phyloP scores from a whole-genome alignment of 2,113 vertebrate genomes.

The Sterna hirundo region DNA sequence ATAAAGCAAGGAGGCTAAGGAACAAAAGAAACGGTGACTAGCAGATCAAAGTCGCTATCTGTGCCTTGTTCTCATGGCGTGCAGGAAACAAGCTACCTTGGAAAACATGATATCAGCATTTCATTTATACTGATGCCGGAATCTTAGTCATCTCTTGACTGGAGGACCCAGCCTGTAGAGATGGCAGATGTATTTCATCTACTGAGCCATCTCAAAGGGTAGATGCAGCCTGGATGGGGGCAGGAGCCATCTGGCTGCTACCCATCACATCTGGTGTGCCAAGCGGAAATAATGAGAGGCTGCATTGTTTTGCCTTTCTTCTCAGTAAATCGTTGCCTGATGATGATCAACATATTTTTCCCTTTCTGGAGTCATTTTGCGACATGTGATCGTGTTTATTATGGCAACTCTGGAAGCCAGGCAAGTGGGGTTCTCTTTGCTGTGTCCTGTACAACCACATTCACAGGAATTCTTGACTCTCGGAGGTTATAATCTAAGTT shows the following conservation, averaged over 20 bases:
- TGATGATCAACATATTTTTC: slow-evolving; percentile 24
- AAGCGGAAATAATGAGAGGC: slow-evolving; percentile 41
- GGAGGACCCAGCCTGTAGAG: background rate
- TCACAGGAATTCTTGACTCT: background rate
- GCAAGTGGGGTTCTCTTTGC: background rate
- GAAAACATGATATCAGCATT: background rate
- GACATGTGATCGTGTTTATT: background rate
- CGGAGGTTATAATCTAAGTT: background rate
- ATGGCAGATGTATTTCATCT: background rate
- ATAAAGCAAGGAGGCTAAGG: background rate
- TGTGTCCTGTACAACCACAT: background rate
- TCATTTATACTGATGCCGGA: background rate
- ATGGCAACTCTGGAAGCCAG: background rate
- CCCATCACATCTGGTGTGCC: slow-evolving; percentile 45
- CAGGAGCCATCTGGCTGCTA: slow-evolving; percentile 58
- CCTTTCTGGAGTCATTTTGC: background rate
- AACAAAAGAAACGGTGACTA: background rate
- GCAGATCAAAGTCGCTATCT: background rate
- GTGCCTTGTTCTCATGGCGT: rapidly evolving
- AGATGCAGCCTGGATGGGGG: background rate
- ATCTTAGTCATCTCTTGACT: background rate
- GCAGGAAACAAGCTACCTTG: background rate
- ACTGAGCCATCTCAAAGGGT: background rate
- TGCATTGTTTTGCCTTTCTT: slow-evolving; percentile 46
- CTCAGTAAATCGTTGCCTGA: background rate